Evolutionary conservation across 1,140 invertebrate species (phyloP), one percentile per base, ranked within the genome.

Genomic region (Camponotus vicinus): DNA sequence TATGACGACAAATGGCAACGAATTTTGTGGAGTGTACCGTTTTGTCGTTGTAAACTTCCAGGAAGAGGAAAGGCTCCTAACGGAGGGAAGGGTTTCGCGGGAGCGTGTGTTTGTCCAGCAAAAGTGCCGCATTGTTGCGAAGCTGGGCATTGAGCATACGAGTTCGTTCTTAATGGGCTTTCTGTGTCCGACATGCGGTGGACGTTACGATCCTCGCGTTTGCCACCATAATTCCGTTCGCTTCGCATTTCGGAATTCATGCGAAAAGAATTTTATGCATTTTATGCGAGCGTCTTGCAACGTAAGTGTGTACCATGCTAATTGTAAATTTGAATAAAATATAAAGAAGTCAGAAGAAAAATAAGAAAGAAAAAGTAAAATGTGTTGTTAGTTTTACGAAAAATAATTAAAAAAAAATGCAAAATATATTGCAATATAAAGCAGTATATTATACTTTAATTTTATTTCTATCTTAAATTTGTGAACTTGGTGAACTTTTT

Each of bases 111-210:
- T 83, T 83, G 79, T 83, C 69, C 79, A 73, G 69, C 69, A 83
- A 83, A 83, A 83, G 79, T 83, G 69, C 69, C 69, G 79, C 79
- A 83, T 83, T 83, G 79, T 83, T 83, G 69, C 79, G 69, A 32
- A 83, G 69, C 57, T 45, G 79, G 32, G 57, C 55, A 83, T 83
- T 83, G 79, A 83, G 79, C 69, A 83, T 83, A 71, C 69, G 69
- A 83, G 79, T 73, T 83, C 79, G 79, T 83, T 83, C 79, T 83
- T 83, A 83, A 75, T 83, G 79, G 79, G 79, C 79, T 83, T 83
- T 83, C 79, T 83, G 79, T 83, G 79, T 83, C 79, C 69, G 69
- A 83, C 79, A 83, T 45, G 40, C 69, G 21, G 69, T 73, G 55
- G 18, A 83, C 55, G 49, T 8, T 73, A 18, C 49, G 49, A 52